Conservation (phyloP, 2,797 vertebrate species). For the Nothura maculosa region DNA sequence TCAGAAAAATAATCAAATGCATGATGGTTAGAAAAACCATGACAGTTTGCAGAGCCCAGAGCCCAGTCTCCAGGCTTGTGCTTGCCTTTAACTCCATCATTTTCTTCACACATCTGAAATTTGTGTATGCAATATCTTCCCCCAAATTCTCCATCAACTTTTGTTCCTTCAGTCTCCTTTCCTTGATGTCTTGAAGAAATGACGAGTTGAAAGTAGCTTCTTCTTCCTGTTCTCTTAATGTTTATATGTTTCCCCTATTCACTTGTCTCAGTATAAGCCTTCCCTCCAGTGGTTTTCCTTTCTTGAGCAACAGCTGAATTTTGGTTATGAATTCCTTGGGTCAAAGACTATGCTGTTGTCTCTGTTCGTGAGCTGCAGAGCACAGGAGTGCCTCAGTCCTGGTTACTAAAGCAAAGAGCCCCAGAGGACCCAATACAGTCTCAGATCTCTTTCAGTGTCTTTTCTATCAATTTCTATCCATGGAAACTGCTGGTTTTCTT, state of each 20-base stretch:
- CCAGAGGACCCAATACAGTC: background rate
- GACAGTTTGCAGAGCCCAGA: background rate
- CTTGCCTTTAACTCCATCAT: background rate
- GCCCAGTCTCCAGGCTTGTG: background rate
- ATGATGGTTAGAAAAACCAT: background rate
- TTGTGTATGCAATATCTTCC: background rate
- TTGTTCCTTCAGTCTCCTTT: background rate
- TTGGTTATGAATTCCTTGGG: background rate
- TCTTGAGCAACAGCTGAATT: background rate
- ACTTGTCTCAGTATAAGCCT: background rate
- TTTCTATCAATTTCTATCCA: accelerated
- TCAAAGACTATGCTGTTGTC: accelerated
- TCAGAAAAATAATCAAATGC: background rate
- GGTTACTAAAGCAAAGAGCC: background rate
- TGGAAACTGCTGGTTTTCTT: accelerated
- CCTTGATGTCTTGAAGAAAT: background rate
- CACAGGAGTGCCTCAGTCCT: background rate
- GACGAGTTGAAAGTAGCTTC: background rate
- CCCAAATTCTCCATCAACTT: background rate
- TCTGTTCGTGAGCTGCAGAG: accelerated
- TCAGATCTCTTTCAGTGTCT: background rate
- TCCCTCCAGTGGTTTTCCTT: background rate
- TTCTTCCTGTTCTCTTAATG: no score
- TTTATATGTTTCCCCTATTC: accelerated
- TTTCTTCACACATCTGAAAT: background rate